Base-by-base conservation (phyloP, 2,797 vertebrate genomes). In the Lagodon rhomboides region DNA sequence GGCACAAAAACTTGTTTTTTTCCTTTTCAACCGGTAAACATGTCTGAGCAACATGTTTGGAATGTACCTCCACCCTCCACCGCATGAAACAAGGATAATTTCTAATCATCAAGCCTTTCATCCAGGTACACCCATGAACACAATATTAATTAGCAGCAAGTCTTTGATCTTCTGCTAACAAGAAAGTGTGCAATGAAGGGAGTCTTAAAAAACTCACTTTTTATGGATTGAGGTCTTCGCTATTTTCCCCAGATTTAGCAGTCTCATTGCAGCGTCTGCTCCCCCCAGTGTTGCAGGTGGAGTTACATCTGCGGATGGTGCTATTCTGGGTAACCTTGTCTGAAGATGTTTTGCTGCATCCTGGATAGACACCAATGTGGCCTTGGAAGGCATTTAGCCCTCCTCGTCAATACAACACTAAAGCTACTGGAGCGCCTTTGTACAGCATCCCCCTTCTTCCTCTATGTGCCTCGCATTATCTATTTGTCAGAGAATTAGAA, bases 401-500 rank as follows among this genome's bases (percentile, higher is more conserved):
- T 75, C 79, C 27, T 85, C 76, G 65, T 87, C 46, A 50, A n/a
- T 73, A 50, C 70, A 77, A 72, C 68, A 72, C 67, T 63, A 65
- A 77, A 85, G 55, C 73, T 75, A 51, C 18, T 75, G 58, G 34
- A 88, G 53, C 78, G 79, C 22, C 60, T 90, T 84, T 87, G 58
- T 86, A 64, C 62, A 25, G 23, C 15, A 23, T 61, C 62, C 69
- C 64, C 66, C 30, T 50, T 53, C 43, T 75, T 71, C 50, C 25
- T 66, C 75, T 60, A 49, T 83, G 65, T 84, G 71, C 27, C 65
- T 65, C 79, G 73, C 68, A 76, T 80, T 82, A 90, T 92, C 83
- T 89, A 63, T 92, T 94, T 93, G 90, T 92, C 84, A 85, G 85
- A 86, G 87, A 91, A 92, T 93, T 88, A 87, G 79, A 65, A 91